Evolutionary conservation across 2,113 vertebrate genomes (phyloP).

Genomic region (Mustelus asterias): DNA sequence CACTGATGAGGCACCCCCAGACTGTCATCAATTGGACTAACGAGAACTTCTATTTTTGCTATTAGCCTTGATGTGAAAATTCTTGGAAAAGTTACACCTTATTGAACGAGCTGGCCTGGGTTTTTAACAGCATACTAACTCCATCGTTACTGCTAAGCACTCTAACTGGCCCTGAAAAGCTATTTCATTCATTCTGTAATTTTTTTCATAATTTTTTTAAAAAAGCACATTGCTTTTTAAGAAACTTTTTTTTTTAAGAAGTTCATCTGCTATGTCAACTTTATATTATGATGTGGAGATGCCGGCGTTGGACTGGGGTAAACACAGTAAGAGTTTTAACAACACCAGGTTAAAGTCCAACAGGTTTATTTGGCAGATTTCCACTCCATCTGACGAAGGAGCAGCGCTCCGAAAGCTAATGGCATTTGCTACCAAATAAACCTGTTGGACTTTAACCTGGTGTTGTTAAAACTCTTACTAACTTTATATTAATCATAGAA

Average conservation of each 20-base stretch:
- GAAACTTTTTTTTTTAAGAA: not conserved
- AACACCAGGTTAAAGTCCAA: too few relatives aligned
- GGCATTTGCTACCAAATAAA: too few relatives aligned
- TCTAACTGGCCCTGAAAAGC: not conserved
- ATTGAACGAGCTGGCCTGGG: not conserved
- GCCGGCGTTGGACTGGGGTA: too few relatives aligned
- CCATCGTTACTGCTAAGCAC: not conserved
- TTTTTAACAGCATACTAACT: not conserved
- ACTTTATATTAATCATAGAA: not conserved
- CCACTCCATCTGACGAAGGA: too few relatives aligned
- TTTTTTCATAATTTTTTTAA: not conserved
- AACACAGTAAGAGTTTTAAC: too few relatives aligned
- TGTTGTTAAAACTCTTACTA: too few relatives aligned
- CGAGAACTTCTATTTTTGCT: not conserved
- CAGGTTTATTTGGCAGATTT: too few relatives aligned
- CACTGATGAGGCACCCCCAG: not conserved
- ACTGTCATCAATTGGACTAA: not conserved
- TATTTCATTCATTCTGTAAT: not conserved
- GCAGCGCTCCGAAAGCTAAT: too few relatives aligned
- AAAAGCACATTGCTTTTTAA: too few relatives aligned
- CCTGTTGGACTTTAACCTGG: too few relatives aligned
- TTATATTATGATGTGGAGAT: too few relatives aligned
- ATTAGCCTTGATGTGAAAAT: not conserved
- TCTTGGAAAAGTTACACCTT: not conserved
- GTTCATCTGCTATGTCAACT: not conserved